Evolutionary conservation across 30 jellyfish, hydroid and myxozoan species (phyloP).

Genomic region (Cassiopea andromeda): DNA sequence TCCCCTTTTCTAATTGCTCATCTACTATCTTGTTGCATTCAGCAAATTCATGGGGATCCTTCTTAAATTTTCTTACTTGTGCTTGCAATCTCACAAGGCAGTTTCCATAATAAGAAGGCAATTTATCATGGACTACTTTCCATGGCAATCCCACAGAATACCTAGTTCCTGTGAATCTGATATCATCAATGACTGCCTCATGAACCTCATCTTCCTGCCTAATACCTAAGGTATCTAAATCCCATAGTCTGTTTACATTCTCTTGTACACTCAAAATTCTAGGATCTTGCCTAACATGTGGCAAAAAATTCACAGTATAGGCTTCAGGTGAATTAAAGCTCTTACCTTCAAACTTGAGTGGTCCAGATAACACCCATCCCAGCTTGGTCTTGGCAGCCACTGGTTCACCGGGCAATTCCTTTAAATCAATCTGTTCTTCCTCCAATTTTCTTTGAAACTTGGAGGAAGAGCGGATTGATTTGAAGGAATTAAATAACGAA

Average conservation of each 20-base stretch:
- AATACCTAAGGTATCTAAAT: not conserved
- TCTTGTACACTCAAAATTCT: too few relatives aligned
- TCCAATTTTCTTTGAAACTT: not conserved
- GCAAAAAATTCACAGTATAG: not conserved
- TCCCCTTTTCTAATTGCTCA: not conserved
- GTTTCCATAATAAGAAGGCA: not conserved
- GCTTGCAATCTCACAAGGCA: not conserved
- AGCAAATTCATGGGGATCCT: not conserved
- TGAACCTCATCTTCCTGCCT: not conserved
- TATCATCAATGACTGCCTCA: not conserved
- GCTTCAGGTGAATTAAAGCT: not conserved
- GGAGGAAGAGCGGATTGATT: conserved; percentile 1
- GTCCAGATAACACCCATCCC: not conserved
- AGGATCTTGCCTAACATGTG: not conserved
- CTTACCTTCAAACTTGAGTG: not conserved
- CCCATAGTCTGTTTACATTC: not conserved
- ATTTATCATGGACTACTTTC: not conserved
- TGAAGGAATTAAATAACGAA: not conserved
- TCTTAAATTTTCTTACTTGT: not conserved
- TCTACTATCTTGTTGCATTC: too few relatives aligned
- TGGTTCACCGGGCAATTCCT: not conserved
- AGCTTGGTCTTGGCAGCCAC: not conserved
- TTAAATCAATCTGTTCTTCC: too few relatives aligned
- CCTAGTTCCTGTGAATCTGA: not conserved
- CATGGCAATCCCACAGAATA: not conserved